Evolutionary conservation across 2,113 vertebrate genomes (phyloP), one percentile per base, ranked within the genome.

Genomic region (Accipiter virgatus): DNA sequence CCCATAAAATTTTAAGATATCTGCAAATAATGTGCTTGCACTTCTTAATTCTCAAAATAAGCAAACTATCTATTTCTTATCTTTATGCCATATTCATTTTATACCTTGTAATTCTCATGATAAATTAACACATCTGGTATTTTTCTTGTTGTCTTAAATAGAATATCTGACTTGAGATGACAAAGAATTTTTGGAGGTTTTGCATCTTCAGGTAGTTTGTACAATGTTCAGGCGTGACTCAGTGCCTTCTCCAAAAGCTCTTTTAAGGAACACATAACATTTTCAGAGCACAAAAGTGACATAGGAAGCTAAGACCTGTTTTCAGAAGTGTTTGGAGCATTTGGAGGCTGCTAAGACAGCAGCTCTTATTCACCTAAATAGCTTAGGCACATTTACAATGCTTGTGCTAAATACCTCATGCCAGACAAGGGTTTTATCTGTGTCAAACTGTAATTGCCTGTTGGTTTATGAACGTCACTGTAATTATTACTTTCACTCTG

Each of bases 21-120:
- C 43, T 68, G 36, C 5, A 80, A 72, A 75, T n/a, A 34, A 59
- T 0, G 0, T 65, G 12, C 23, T 75, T 72, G 31, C 14, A 43
- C 4, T 81, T 45, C 9, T 70, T 59, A 67, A 48, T n/a, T 56
- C 52, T 27, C 14, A 61, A 85, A 96, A 92, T 31, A 83, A 42
- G 81, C 2, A 61, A 88, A 5, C 0, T 36, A 22, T 9, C 15
- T 31, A 6, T 27, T 32, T 50, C 81, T 66, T 8, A 63, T 34
- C 43, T 82, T 86, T 43, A 58, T 8, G 34, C 23, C 15, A 42
- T 53, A 66, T 16, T 87, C 4, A 40, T 55, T 72, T 61, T 47
- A 43, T 43, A 61, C 13, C 10, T 75, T 61, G 3, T 45, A 82
- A 86, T 6, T 66, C 22, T 62, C 47, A 32, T 11, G 16, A 82